Evolutionary conservation across 2,113 vertebrate genomes (phyloP).

Genomic region (Craseonycteris thonglongyai): DNA sequence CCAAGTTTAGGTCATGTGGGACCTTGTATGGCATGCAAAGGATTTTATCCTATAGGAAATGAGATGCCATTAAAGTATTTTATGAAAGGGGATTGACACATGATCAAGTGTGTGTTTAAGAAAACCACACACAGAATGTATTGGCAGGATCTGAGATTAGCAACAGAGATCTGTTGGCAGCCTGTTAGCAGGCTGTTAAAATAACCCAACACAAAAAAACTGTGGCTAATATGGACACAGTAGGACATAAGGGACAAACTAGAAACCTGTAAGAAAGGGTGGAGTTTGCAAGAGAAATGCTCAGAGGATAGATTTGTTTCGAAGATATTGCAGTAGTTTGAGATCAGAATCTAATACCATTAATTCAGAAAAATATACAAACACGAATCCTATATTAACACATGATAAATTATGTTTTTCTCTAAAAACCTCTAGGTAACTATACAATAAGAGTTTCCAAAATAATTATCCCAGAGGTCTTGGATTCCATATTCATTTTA

Average conservation of each 20-base stretch:
- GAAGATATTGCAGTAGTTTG: not conserved
- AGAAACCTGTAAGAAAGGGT: not conserved
- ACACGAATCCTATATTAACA: not conserved
- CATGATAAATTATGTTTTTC: conserved; percentile 14
- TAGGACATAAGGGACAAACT: not conserved
- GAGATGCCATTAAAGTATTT: conserved; percentile 54
- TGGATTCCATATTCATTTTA: conserved; percentile 17
- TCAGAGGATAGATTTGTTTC: conserved; percentile 11
- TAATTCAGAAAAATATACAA: not conserved
- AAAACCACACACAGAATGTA: conserved; percentile 53
- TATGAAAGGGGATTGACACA: conserved; percentile 58
- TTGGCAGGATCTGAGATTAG: conserved; percentile 47
- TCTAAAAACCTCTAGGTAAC: conserved; percentile 18
- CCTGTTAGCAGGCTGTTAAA: conserved; percentile 62
- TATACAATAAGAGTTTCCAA: not conserved
- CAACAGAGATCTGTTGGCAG: conserved; percentile 45
- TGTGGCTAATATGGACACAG: not conserved
- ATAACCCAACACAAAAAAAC: conserved; percentile 18
- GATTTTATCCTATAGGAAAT: conserved; percentile 51
- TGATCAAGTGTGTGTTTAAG: conserved; percentile 48
- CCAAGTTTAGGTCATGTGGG: not conserved
- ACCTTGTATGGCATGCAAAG: not conserved
- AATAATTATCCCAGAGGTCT: not conserved
- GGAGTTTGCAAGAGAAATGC: conserved; percentile 5
- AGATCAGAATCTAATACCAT: conserved; percentile 17